Evolutionary conservation across 2,888 invertebrate species (phyloP), one percentile per base, ranked within the genome.

Genomic region (Hemicrepidius hirtus): DNA sequence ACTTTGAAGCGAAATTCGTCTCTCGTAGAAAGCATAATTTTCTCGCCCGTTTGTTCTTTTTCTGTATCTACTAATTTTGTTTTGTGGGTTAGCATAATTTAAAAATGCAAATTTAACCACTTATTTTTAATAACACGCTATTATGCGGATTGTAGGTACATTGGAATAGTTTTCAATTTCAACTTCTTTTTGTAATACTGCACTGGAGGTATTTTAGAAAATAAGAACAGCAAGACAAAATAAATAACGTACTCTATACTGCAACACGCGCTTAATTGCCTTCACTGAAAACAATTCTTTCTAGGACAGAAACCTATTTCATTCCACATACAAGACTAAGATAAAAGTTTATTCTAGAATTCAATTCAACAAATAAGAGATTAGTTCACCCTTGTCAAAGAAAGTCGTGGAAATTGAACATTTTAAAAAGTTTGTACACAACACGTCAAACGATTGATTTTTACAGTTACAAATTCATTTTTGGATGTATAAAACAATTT

Each of bases 1-100:
- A 53, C 53, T 24, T 53, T 53, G 44, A 53, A 28, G 13, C 32
- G 28, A 53, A 53, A 53, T 53, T 53, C 28, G 28, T 21, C 21
- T 53, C 53, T 53, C 53, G 21, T 28, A 53, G 28, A 53, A 12
- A 13, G 13, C 28, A 28, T 53, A 53, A 53, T 28, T 53, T 53
- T 24, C 53, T 28, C 28, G 9, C 53, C 2, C 13, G 49, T 49
- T 28, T 20, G 6, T 53, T 28, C 24, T 53, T 53, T 53, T 53
- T 53, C 13, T 53, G 12, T 24, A 9, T 46, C 13, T n/a, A 46
- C 46, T 46, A 46, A 46, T 46, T 18, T 18, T 46, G 18, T 46
- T 46, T 20, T 10, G 32, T 32, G 18, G 5, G 24, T 24, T 21
- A 20, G 32, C 21, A 28, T 28, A n/a, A 28, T 28, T 53, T 28